phyloP scores from a whole-genome alignment of 2,113 vertebrate species.

The Chrysemys picta region DNA sequence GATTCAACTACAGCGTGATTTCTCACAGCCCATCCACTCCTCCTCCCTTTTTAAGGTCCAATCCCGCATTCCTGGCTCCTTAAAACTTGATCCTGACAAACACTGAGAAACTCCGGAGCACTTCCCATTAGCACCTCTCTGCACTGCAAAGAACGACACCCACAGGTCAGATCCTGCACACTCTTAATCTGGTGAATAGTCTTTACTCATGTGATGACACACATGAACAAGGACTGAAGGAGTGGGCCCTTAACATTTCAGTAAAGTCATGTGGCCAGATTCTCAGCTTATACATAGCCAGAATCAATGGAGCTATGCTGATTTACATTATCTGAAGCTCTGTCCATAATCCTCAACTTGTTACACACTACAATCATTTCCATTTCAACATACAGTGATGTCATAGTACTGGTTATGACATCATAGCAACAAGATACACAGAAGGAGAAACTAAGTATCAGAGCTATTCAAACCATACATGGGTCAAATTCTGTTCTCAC shows the following conservation, averaged over 20 bases:
- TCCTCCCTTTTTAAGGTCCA: not conserved
- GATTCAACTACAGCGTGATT: not conserved
- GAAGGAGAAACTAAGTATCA: not conserved
- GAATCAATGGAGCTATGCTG: not conserved
- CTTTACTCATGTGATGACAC: not conserved
- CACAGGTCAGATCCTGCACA: not conserved
- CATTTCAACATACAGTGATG: not conserved
- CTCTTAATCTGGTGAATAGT: not conserved
- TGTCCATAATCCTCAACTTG: not conserved
- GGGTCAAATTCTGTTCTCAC: not conserved
- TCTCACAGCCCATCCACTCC: not conserved
- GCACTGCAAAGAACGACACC: not conserved
- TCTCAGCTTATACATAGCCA: not conserved
- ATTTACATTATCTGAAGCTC: not conserved
- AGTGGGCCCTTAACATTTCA: not conserved
- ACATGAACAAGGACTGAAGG: not conserved
- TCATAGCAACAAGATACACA: not conserved
- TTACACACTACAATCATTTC: not conserved
- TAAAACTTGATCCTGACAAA: not conserved
- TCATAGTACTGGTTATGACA: not conserved
- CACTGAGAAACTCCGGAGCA: not conserved
- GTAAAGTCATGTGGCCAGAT: not conserved
- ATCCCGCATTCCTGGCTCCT: not conserved
- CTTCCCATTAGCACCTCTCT: not conserved
- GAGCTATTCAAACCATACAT: not conserved